Percentiles rank a stretch among this genome's conserved stretches.
These are phyloP conservation scores for Gastrophryne carolinensis DNA, from an alignment of 2,797 vertebrate genomes.

Conservation along the genomic window DNA sequence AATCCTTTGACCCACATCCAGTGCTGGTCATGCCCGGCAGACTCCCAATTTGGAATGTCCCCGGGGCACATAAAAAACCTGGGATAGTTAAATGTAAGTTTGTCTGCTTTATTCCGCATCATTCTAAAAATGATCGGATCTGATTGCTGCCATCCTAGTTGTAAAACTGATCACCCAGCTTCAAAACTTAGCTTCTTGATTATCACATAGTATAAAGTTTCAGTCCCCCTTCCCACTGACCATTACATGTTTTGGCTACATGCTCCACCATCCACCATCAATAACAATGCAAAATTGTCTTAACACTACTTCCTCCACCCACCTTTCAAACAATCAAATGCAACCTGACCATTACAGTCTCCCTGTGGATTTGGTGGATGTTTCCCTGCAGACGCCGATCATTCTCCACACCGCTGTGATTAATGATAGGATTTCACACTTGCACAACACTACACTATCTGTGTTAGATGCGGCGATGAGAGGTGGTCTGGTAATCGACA, in stretches of 20 bases:
- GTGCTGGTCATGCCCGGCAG: too few species aligned
- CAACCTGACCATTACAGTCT: constrained; percentile 46
- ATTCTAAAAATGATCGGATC: too few species aligned
- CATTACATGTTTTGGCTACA: neutral
- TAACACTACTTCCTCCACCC: constrained; percentile 2
- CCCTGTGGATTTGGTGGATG: constrained; percentile 33
- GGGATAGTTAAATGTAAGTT: too few species aligned
- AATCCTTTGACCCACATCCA: too few species aligned
- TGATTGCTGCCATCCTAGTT: too few species aligned
- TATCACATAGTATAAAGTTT: too few species aligned
- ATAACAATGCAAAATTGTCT: constrained; percentile 23
- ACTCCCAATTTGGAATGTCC: too few species aligned
- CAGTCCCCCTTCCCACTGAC: neutral
- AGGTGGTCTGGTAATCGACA: constrained; percentile 52
- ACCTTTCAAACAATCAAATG: constrained; percentile 30
- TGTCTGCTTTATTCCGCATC: too few species aligned
- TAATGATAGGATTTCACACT: constrained; percentile 54
- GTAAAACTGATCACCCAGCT: too few species aligned
- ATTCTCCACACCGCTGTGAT: constrained; percentile 47
- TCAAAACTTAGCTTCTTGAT: too few species aligned
- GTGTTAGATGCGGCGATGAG: constrained; percentile 48
- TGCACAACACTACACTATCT: constrained; percentile 53
- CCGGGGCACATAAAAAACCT: too few species aligned
- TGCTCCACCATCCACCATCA: neutral
- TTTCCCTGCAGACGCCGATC: constrained; percentile 47